phyloP scores from a whole-genome alignment of 2,797 vertebrate species.

The Pangasius krempfi region DNA sequence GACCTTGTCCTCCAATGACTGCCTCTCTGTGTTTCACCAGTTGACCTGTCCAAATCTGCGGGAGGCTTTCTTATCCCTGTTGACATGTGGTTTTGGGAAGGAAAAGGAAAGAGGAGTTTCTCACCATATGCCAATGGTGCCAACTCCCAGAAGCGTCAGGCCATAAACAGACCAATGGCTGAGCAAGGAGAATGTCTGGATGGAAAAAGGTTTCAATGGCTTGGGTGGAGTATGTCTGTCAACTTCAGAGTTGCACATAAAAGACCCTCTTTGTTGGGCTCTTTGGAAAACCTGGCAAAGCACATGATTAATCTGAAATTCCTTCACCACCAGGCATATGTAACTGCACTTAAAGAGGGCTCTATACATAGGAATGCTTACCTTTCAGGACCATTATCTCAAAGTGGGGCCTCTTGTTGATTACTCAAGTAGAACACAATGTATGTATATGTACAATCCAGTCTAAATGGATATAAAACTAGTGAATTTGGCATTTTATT shows the following conservation, averaged over 20 bases:
- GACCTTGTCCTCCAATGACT: slow-evolving; percentile 9
- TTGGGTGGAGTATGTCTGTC: slow-evolving; percentile 44
- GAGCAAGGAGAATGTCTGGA: slow-evolving; percentile 35
- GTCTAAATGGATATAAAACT: background rate
- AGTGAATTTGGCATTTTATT: background rate
- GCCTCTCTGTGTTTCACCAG: slow-evolving; percentile 23
- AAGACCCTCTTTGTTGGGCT: slow-evolving; percentile 47
- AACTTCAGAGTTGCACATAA: slow-evolving; percentile 44
- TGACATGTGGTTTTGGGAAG: slow-evolving; percentile 37
- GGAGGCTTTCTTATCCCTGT: slow-evolving; percentile 28
- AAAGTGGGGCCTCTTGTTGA: background rate
- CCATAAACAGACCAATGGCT: slow-evolving; percentile 35
- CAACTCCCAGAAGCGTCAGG: slow-evolving; percentile 28
- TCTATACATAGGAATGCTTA: slow-evolving; percentile 32
- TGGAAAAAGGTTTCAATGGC: slow-evolving; percentile 36
- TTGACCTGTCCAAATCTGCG: slow-evolving; percentile 31
- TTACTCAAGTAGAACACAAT: background rate
- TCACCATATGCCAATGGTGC: slow-evolving; percentile 12
- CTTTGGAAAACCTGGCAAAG: slow-evolving; percentile 27
- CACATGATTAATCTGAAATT: slow-evolving; percentile 44
- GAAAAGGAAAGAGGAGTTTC: slow-evolving; percentile 28
- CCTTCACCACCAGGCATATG: slow-evolving; percentile 44
- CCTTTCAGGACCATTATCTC: slow-evolving; percentile 40
- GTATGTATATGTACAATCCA: background rate
- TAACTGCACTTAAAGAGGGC: slow-evolving; percentile 33